Evolutionary conservation across 2,888 invertebrate genomes (phyloP), one percentile per base, ranked within the genome.

Genomic region (Aphodius sticticus): DNA sequence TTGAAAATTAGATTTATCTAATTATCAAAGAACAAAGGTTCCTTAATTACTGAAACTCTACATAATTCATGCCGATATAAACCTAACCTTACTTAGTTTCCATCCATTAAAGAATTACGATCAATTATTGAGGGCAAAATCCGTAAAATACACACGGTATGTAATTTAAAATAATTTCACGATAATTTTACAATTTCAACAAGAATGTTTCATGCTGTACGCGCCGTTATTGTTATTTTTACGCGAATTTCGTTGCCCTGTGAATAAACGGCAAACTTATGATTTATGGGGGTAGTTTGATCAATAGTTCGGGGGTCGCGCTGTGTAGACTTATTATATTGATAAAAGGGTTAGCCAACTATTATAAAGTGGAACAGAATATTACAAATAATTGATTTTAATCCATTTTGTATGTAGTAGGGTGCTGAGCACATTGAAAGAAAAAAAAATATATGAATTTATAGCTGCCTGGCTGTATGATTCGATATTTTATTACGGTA

Each of bases 101-200:
- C 26, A 12, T 2, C 53, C 53, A 53, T 9, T 53, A 53, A 53
- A 53, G 53, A 53, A 53, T 53, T 53, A 53, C 53, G 53, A 53
- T 53, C 53, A 53, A 53, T 53, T 53, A 53, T 53, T 53, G 53
- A 53, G 53, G 53, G 53, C 53, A 53, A 53, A 53, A 53, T 53
- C 53, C 53, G 53, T 53, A 12, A 53, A 53, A 53, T 53, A 12
- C 12, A 53, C 53, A 53, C 53, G 53, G 53, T 53, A 53, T 53
- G 6, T 53, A 53, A 53, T 53, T 53, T 53, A 53, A 53, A 53
- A 53, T 53, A 53, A 53, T 53, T 53, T 53, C 12, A 53, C 53
- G 53, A 53, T 53, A 53, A 53, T 53, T 53, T 53, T 12, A 53
- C 12, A 53, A 53, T 53, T 53, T 53, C 53, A 53, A 53, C 53